Conservation (phyloP, 2,888 invertebrate species). For the Andrena bicolor region DNA sequence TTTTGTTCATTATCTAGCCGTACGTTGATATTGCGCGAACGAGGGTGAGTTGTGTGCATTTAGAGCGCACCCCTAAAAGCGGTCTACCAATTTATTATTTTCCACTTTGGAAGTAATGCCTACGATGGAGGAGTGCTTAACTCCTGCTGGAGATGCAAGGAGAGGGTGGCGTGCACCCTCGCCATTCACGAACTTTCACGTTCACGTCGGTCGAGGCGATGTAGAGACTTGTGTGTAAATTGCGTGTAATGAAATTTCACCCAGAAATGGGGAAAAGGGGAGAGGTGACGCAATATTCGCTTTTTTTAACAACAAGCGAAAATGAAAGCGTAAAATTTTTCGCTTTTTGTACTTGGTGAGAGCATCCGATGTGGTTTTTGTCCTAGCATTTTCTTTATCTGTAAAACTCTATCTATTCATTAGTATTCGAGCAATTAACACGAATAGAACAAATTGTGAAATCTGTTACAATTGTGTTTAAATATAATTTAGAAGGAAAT, state of each 20-base stretch:
- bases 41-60: constrained; percentile 18
- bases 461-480: background rate
- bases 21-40: constrained; percentile 10
- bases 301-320: background rate
- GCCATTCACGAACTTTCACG: constrained; percentile 46
- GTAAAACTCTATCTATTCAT: no score
- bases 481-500: background rate
- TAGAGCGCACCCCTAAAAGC: constrained; percentile 10
- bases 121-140: constrained; percentile 42
- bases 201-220: constrained; percentile 37
- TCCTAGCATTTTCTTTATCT: no score
- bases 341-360: background rate
- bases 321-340: background rate
- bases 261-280: constrained; percentile 5
- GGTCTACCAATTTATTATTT: constrained; percentile 59
- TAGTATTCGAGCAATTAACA: no score
- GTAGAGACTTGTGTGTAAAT: constrained; percentile 52
- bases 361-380: no score
- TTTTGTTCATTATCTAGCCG: background rate
- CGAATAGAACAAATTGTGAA: background rate
- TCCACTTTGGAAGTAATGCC: constrained; percentile 55
- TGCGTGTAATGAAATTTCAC: constrained; percentile 60
- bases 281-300: background rate
- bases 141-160: constrained; percentile 29
- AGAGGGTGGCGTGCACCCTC: constrained; percentile 31